A percentile compares a stretch with the other conserved stretches of the same genome.
These are phyloP conservation scores for Limanda limanda DNA, from an alignment of 2,113 vertebrate genomes.

Conservation along the genomic window DNA sequence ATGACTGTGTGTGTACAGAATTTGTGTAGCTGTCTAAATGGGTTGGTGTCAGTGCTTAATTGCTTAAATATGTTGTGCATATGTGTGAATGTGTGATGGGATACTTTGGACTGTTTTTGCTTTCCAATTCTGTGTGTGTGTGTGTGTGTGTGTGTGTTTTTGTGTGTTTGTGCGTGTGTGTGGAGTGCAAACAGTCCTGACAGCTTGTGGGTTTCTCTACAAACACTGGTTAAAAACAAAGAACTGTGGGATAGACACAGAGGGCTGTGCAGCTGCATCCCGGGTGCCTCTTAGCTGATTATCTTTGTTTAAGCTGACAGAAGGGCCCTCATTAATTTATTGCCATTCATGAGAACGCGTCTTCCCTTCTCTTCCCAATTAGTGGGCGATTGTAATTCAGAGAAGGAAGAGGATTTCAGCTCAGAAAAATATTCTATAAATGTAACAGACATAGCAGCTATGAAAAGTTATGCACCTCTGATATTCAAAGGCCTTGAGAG, in stretches of 20 bases:
- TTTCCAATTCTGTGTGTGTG: slow-evolving; percentile 42
- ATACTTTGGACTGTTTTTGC: slow-evolving; percentile 23
- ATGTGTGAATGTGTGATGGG: neutral
- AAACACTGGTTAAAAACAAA: slow-evolving; percentile 75
- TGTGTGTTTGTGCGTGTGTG: slow-evolving; percentile 4
- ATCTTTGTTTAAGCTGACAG: slow-evolving; percentile 75
- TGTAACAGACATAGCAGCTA: neutral
- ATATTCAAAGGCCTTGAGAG: neutral
- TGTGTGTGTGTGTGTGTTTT: slow-evolving; percentile 34
- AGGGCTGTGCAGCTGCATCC: slow-evolving; percentile 64
- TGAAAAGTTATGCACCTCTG: neutral
- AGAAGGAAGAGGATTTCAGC: slow-evolving; percentile 15
- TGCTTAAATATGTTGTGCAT: neutral
- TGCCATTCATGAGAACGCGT: slow-evolving; percentile 82
- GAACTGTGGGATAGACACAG: slow-evolving; percentile 54
- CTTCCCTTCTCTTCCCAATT: slow-evolving; percentile 68
- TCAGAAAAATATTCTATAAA: slow-evolving; percentile 8
- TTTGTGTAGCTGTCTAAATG: slow-evolving; percentile 18
- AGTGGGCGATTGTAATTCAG: slow-evolving; percentile 34
- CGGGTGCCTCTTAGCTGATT: slow-evolving; percentile 74
- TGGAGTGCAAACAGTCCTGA: slow-evolving; percentile 68
- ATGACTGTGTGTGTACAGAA: slow-evolving; percentile 11
- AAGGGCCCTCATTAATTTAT: slow-evolving; percentile 85
- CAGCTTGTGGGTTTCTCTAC: slow-evolving; percentile 75
- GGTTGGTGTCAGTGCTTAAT: slow-evolving; percentile 27